Conservation (phyloP, 2,888 invertebrate genomes). For the Theodoxus fluviatilis region DNA sequence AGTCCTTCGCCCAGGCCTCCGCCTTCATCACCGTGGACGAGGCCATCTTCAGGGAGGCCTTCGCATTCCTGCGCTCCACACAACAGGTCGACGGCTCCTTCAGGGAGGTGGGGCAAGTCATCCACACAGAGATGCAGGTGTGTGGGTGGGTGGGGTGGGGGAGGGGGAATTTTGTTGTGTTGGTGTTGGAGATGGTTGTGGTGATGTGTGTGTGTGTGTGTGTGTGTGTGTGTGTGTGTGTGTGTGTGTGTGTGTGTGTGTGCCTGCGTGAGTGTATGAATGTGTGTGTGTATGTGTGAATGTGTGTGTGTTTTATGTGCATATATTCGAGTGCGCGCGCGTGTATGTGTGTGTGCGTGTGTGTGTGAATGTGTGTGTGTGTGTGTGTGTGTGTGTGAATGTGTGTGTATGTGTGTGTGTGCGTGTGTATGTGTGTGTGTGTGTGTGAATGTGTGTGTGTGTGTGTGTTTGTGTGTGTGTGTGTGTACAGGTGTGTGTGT, state of each 20-base stretch:
- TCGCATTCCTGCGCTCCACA: constrained; percentile 68
- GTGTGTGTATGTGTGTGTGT: constrained; percentile 10
- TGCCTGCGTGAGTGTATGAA: constrained; percentile 2
- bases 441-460: constrained; percentile 12
- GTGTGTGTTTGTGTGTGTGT: neutral
- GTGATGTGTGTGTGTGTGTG: neutral
- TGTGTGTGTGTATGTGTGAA: constrained; percentile 12
- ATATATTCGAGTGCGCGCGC: neutral
- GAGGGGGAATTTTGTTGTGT: neutral
- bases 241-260: neutral
- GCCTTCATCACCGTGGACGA: constrained; percentile 76
- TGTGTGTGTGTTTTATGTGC: neutral
- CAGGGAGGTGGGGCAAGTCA: constrained; percentile 75
- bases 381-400: neutral
- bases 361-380: neutral
- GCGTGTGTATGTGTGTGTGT: neutral
- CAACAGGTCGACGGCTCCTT: constrained; percentile 81
- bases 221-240: neutral
- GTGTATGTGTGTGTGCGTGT: neutral
- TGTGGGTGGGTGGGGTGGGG: constrained; percentile 31
- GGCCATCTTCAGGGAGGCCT: constrained; percentile 72
- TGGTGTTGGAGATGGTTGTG: neutral
- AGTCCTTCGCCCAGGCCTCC: constrained; percentile 78
- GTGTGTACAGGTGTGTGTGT: neutral
- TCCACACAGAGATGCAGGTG: constrained; percentile 71